A percentile compares a stretch with the other conserved stretches of the same genome.
These are phyloP conservation scores for Cynopterus brachyotis DNA, from an alignment of 2,113 vertebrate genomes.

Conservation along the genomic window DNA sequence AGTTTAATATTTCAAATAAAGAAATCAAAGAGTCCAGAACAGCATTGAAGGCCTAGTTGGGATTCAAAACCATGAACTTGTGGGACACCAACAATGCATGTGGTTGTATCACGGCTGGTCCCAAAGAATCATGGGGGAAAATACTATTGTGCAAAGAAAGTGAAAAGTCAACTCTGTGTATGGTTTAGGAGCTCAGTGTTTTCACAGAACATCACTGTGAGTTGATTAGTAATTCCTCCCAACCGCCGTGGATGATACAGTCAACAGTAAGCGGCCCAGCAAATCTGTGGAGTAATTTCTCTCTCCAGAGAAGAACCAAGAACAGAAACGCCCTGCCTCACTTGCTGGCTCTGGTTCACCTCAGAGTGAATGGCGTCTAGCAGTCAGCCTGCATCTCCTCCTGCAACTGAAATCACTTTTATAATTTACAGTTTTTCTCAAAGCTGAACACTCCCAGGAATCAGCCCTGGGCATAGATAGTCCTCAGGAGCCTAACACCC, in stretches of 20 bases:
- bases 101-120: not conserved
- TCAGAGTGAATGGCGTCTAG: not conserved
- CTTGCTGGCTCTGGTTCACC: not conserved
- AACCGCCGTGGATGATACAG: not conserved
- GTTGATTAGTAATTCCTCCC: slow-evolving; percentile 7
- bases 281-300: not conserved
- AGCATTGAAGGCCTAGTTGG: not conserved
- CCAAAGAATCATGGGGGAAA: slow-evolving; percentile 1
- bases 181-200: not conserved
- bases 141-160: not conserved
- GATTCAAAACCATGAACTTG: not conserved
- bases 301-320: not conserved
- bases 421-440: not conserved
- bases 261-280: not conserved
- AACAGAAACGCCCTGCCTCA: too few species aligned
- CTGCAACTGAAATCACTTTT: not conserved
- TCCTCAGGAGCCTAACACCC: not conserved
- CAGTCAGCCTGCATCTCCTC: not conserved
- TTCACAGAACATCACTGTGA: slow-evolving; percentile 10
- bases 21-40: not conserved
- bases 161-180: not conserved
- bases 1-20: not conserved
- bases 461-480: not conserved
- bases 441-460: not conserved
- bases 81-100: too few species aligned